A percentile compares a stretch with the other conserved stretches of the same genome.
phyloP scores from a whole-genome alignment of 2,113 vertebrate genomes.

The Lophius piscatorius region DNA sequence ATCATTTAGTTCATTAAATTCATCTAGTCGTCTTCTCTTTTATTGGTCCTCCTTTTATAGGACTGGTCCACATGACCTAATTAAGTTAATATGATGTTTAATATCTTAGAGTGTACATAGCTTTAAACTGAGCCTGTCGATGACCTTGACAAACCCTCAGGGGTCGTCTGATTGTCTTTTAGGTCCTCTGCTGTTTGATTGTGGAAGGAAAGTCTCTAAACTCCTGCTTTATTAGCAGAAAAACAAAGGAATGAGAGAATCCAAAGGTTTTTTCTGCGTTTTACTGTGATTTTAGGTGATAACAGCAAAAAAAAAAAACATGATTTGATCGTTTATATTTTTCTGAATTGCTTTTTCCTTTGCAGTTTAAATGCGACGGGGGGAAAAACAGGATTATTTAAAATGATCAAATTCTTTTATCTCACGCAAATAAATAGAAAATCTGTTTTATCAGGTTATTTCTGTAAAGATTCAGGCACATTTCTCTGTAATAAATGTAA shows the following conservation, averaged over 20 bases:
- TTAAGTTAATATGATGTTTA: too few relatives aligned
- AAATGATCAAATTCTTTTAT: background rate
- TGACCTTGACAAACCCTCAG: constrained; percentile 42
- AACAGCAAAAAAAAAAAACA: background rate
- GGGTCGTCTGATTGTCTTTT: constrained; percentile 64
- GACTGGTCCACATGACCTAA: too few relatives aligned
- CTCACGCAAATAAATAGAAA: background rate
- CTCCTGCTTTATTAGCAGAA: constrained; percentile 33
- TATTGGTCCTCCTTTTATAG: too few relatives aligned
- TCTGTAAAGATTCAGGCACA: background rate
- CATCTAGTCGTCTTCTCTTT: too few relatives aligned
- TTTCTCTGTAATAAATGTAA: too few relatives aligned
- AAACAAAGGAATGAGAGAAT: constrained; percentile 70
- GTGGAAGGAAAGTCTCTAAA: constrained; percentile 53
- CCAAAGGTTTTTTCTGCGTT: too few relatives aligned
- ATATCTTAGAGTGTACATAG: too few relatives aligned
- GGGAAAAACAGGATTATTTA: background rate
- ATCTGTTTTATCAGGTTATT: background rate
- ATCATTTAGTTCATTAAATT: too few relatives aligned
- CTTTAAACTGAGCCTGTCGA: too few relatives aligned
- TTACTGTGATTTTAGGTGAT: too few relatives aligned
- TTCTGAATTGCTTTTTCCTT: background rate
- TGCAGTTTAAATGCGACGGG: background rate
- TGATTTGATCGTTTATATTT: background rate
- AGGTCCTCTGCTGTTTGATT: constrained; percentile 65